Percentiles rank a stretch among this genome's conserved stretches.
Conservation (phyloP, 2,888 invertebrate genomes). For the Ctena decussata region DNA sequence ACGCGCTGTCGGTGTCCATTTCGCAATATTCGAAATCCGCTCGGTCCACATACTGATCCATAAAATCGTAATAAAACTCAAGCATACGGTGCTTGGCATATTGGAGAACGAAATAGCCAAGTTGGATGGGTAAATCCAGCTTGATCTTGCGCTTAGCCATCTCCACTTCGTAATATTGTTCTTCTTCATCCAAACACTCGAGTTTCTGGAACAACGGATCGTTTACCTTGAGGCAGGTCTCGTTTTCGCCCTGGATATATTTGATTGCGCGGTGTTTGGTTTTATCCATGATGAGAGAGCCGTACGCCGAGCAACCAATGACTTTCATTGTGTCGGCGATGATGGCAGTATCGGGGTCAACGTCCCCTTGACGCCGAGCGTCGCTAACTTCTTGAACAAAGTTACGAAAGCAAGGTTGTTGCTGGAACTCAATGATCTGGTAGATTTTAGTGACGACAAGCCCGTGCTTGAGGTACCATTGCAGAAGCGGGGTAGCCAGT, state of each 20-base stretch:
- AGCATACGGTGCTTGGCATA: no score
- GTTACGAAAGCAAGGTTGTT: constrained; percentile 27
- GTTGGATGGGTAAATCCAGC: no score
- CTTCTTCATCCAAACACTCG: no score
- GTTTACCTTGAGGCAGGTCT: constrained; percentile 14
- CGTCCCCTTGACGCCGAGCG: constrained; percentile 37
- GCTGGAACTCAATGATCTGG: constrained; percentile 32
- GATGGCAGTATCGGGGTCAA: constrained; percentile 23
- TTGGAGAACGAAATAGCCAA: no score
- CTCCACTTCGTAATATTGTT: no score
- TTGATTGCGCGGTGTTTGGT: constrained; percentile 38
- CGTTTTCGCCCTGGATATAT: constrained; percentile 54
- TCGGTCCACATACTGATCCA: no score
- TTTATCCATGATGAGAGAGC: constrained; percentile 58
- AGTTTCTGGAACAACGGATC: no score
- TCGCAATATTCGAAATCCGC: no score
- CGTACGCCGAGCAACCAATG: constrained; percentile 52
- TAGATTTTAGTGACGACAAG: constrained; percentile 48
- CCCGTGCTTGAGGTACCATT: constrained; percentile 55
- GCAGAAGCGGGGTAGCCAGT: constrained; percentile 52
- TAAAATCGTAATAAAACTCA: no score
- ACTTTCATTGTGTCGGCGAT: constrained; percentile 47
- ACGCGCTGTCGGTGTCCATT: no score
- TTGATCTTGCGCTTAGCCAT: no score
- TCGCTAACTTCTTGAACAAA: not conserved